Conservation (phyloP, 2,113 vertebrate genomes). For the Oreotrochilus melanogaster region DNA sequence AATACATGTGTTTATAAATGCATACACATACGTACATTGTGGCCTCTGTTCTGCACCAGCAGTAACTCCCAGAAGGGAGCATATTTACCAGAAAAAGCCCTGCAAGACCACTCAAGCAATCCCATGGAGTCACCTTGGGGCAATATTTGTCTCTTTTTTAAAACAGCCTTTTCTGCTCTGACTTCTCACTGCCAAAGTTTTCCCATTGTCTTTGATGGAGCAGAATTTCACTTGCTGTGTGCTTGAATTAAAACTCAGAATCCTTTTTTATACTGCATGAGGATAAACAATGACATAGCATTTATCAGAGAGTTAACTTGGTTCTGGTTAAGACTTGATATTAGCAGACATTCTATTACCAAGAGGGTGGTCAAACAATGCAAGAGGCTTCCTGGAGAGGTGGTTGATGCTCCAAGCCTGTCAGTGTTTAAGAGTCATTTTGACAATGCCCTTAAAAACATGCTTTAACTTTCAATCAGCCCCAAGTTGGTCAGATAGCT, state of each 20-base stretch:
- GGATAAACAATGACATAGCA: background rate
- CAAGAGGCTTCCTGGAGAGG: too few relatives aligned
- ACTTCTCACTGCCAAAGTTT: background rate
- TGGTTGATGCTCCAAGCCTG: too few relatives aligned
- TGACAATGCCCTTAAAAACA: too few relatives aligned
- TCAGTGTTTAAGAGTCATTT: too few relatives aligned
- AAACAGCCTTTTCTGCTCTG: background rate
- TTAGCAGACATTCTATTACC: background rate
- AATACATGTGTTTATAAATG: too few relatives aligned
- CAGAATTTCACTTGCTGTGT: background rate
- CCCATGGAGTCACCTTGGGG: background rate
- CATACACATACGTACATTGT: background rate
- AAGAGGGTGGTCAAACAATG: background rate
- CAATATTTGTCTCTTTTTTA: background rate
- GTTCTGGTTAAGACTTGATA: background rate
- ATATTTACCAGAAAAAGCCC: background rate
- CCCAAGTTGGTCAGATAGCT: too few relatives aligned
- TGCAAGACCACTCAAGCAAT: background rate
- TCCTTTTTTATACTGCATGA: background rate
- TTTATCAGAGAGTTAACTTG: background rate
- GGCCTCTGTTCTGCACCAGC: background rate
- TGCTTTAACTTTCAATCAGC: too few relatives aligned
- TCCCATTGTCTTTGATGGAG: background rate
- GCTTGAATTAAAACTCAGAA: background rate
- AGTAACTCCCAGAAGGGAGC: background rate